Base-by-base conservation (phyloP, 2,797 vertebrate species). In the Gambelia wislizenii region DNA sequence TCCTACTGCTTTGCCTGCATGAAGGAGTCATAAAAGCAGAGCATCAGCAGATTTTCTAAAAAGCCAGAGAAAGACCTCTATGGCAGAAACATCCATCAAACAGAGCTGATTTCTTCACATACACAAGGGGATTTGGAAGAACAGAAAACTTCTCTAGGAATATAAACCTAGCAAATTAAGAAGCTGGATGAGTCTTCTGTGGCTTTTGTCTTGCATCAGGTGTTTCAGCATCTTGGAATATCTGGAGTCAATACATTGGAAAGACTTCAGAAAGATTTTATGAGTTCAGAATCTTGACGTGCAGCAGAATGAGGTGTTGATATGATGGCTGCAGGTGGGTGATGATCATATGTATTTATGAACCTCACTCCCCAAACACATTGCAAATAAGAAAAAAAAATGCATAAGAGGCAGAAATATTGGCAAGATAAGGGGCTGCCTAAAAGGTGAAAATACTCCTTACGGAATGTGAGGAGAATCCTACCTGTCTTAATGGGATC, bases 11-110 rank as follows among this genome's bases (percentile, higher is more conserved):
- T 47, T 59, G 77, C 85, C 75, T 91, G 42, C 79, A 72, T 2
- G 75, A 67, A 59, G 61, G 72, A 92, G 33, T 86, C 76, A 52
- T 79, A 33, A 91, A 96, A 94, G 78, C 22, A 0, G 39, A 52
- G 20, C 79, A 93, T 94, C 86, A 89, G 85, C 91, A 92, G 88
- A 91, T 94, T 93, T 59, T 94, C 89, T 90, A 94, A 81, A 84
- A 85, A 90, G 81, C 91, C 75, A 85, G 90, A 90, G 90, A 90
- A 76, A 93, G 83, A 54, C 6, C 33, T 88, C 76, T 67, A 90
- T 77, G 80, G 61, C 18, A 83, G 27, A 86, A 83, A 92, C 44
- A 89, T 80, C 47, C 33, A 87, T 85, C 81, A 83, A 82, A 86
- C 87, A 25, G 18, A 89, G 76, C 22, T 69, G 69, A 85, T 90